Base-by-base conservation (phyloP, 2,888 invertebrate species). In the Tinea semifulvella region DNA sequence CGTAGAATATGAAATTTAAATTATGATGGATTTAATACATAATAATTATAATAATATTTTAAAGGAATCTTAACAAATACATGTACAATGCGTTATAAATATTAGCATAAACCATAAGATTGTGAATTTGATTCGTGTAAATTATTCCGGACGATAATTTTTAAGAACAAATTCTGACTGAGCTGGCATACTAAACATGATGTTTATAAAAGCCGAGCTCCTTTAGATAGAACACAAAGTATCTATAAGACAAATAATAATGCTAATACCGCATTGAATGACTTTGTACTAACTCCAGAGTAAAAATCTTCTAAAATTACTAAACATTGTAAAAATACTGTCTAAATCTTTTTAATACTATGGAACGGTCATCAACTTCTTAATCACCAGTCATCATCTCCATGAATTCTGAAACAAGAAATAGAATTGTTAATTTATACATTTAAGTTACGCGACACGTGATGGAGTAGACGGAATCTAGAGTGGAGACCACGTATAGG, bases 311-410 rank as follows among this genome's bases (percentile, higher is more conserved):
- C 22, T 31, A 31, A 22, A 40, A 17, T 40, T 40, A 40, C 19
- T 44, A 44, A 44, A 44, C 20, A 35, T 22, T 13, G 11, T 11
- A 13, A 40, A 20, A 65, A 63, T 68, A 68, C 55, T 57, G 54
- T 64, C 63, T 72, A 68, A 61, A 57, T 56, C 62, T 48, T 39
- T 61, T 59, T 61, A 64, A 56, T 56, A 53, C 53, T 58, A 58
- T 57, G 53, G 56, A 54, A 56, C 51, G 50, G 48, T 47, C 47
- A 49, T 53, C 49, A 48, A 49, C 56, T 52, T 38, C 53, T 86
- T 88, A 93, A 74, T 92, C 92, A 61, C 92, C 93, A 63, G 92
- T 92, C 93, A 93, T 94, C 93, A 94, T 93, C 81, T 94, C 93
- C 93, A 94, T 94, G 83, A 94, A 94, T 83, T 94, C 93, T 93